Conservation (phyloP, 92 coral and sea anemone species). For the Siderastrea radians region DNA sequence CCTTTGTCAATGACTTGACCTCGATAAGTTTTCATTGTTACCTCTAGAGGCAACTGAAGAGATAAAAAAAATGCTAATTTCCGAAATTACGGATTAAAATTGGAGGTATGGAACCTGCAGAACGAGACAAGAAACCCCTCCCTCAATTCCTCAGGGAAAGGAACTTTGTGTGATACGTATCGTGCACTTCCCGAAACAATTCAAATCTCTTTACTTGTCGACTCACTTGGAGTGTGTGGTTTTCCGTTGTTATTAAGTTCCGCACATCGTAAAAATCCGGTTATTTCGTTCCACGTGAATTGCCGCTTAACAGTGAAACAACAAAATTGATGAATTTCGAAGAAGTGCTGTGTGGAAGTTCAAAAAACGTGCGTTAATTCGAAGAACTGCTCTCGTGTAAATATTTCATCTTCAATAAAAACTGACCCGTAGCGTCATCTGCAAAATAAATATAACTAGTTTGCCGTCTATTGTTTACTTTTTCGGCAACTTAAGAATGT, state of each 20-base stretch:
- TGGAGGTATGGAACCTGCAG: neutral
- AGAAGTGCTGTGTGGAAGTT: neutral
- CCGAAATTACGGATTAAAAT: neutral
- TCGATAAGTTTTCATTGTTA: neutral
- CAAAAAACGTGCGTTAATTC: conserved; percentile 31
- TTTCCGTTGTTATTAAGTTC: conserved; percentile 20
- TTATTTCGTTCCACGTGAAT: neutral
- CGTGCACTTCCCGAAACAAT: neutral
- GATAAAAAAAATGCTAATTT: neutral
- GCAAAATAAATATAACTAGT: conserved; percentile 60
- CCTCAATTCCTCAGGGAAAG: neutral
- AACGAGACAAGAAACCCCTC: neutral
- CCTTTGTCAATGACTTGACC: neutral
- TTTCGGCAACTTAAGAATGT: conserved; percentile 88
- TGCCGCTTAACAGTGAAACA: neutral
- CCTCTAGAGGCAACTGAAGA: neutral
- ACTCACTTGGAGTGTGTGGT: conserved; percentile 9
- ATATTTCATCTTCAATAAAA: conserved; percentile 23
- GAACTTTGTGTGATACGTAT: neutral
- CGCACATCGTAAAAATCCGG: neutral
- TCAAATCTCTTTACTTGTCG: neutral
- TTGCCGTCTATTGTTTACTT: conserved; percentile 66
- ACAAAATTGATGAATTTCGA: neutral
- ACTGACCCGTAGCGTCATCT: conserved; percentile 44
- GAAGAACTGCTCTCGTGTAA: neutral